These are phyloP conservation scores for Crambe crambe DNA, from an alignment of 37 sponge, comb jelly and placozoan species.

Conservation along the genomic window DNA sequence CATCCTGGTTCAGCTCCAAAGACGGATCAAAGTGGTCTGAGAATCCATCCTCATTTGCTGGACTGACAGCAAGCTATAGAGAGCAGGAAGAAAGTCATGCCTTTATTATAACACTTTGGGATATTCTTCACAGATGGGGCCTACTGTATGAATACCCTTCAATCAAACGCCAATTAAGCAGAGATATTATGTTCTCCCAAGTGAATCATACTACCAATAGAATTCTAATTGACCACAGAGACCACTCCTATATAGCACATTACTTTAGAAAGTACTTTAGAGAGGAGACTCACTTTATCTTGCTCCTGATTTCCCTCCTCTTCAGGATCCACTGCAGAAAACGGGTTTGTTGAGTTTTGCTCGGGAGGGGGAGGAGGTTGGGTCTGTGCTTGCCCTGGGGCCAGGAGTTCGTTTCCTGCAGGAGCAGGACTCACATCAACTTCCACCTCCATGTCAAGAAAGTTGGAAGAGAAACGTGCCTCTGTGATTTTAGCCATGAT, in stretches of 20 bases:
- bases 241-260: too few species aligned
- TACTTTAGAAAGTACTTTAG: too few species aligned
- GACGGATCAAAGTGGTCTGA: neutral
- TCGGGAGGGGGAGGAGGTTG: neutral
- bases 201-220: too few species aligned
- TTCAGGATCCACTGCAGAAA: neutral
- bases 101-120: too few species aligned
- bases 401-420: neutral
- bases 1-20: neutral
- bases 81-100: neutral
- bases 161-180: too few species aligned
- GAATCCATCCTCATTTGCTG: neutral
- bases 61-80: neutral
- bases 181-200: too few species aligned
- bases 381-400: neutral
- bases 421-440: neutral
- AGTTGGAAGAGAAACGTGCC: conserved; percentile 22
- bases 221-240: too few species aligned
- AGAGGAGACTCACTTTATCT: too few species aligned
- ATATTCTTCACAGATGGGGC: too few species aligned
- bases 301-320: too few species aligned
- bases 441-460: neutral
- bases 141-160: too few species aligned
- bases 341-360: neutral
- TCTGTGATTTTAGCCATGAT: neutral